Evolutionary conservation across 2,113 vertebrate genomes (phyloP).

Genomic region (Rutilus rutilus): DNA sequence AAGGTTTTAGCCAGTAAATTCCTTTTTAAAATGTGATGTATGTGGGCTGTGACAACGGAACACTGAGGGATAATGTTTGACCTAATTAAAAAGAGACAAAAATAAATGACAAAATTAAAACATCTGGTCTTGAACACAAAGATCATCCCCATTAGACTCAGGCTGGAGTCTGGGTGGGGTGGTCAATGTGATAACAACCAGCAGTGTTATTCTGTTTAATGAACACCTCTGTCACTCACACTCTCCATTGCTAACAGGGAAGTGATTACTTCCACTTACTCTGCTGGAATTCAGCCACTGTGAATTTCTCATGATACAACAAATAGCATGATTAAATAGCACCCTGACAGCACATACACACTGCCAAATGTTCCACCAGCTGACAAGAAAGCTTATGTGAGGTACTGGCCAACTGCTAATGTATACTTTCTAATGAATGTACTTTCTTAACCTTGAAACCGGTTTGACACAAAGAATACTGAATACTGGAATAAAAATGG

Average conservation of each 20-base stretch:
- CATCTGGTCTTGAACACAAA: conserved; percentile 24
- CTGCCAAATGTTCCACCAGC: background rate
- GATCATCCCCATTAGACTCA: background rate
- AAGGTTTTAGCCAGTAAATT: too few relatives aligned
- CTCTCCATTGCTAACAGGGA: background rate
- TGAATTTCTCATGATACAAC: background rate
- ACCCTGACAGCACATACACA: background rate
- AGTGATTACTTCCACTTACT: conserved; percentile 8
- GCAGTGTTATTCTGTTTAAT: background rate
- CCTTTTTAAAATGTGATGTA: too few relatives aligned
- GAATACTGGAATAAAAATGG: background rate
- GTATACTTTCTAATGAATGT: background rate
- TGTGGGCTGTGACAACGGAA: too few relatives aligned
- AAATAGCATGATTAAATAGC: conserved; percentile 11
- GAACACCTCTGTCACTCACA: conserved; percentile 6
- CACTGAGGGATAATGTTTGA: too few relatives aligned
- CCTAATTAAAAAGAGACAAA: conserved; percentile 21
- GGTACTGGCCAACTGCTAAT: background rate
- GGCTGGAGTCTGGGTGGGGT: background rate
- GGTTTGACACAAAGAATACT: background rate
- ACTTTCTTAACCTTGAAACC: conserved; percentile 11
- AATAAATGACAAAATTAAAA: background rate
- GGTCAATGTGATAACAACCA: background rate
- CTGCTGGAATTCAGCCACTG: background rate
- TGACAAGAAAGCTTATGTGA: conserved; percentile 11